Percentiles rank a stretch among this genome's conserved stretches.
Conservation (phyloP, 2,888 invertebrate species). For the Phragmatobia fuliginosa region DNA sequence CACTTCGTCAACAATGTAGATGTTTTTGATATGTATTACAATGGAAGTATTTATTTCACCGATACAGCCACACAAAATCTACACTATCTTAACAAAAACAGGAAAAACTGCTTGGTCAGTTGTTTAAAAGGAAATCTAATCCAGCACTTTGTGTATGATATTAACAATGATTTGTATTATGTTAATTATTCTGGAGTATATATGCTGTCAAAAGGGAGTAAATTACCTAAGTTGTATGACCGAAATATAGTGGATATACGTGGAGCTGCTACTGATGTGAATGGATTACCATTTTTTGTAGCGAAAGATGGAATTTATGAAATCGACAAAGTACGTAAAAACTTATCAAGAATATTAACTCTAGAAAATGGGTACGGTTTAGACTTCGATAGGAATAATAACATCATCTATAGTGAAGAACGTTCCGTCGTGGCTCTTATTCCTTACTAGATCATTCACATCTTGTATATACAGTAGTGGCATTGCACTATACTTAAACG, state of each 20-base stretch:
- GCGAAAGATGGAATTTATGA: slow-evolving; percentile 67
- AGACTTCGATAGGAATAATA: slow-evolving; percentile 69
- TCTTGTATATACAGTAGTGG: too few species aligned
- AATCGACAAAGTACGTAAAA: slow-evolving; percentile 55
- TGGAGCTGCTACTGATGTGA: slow-evolving; percentile 60
- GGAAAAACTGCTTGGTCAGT: slow-evolving; percentile 40
- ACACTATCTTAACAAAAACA: slow-evolving; percentile 52
- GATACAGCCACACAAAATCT: slow-evolving; percentile 67
- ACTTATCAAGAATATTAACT: slow-evolving; percentile 51
- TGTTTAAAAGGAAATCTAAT: slow-evolving; percentile 59
- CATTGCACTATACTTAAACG: too few species aligned
- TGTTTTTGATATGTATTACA: slow-evolving; percentile 69
- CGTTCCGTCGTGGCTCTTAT: slow-evolving; percentile 64
- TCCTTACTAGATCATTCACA: slow-evolving; percentile 26
- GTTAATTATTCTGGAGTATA: slow-evolving; percentile 63
- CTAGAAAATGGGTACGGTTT: slow-evolving; percentile 66
- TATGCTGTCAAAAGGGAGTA: slow-evolving; percentile 51
- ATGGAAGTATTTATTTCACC: slow-evolving; percentile 64
- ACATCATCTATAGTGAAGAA: slow-evolving; percentile 68
- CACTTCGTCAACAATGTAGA: slow-evolving; percentile 60
- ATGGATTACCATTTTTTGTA: slow-evolving; percentile 62
- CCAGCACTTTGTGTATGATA: slow-evolving; percentile 65
- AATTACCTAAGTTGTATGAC: slow-evolving; percentile 51
- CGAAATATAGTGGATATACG: slow-evolving; percentile 58
- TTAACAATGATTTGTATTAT: slow-evolving; percentile 59